A percentile compares a stretch with the other conserved stretches of the same genome.
phyloP scores from a whole-genome alignment of 2,888 invertebrate genomes.

The Tipula vernalis region DNA sequence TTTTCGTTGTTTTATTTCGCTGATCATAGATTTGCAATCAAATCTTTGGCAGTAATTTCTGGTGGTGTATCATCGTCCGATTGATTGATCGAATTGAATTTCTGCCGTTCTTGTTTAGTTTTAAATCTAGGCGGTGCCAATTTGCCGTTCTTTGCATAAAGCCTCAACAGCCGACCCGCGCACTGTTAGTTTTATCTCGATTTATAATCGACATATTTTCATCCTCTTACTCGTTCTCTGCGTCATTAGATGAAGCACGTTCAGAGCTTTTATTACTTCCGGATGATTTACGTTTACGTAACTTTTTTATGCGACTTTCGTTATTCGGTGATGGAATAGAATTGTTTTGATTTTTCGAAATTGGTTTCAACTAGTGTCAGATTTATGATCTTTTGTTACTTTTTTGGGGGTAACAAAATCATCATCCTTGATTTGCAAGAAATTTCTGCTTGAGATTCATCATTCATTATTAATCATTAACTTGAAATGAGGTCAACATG shows the following conservation, averaged over 20 bases:
- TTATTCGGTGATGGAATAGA: conserved; percentile 20
- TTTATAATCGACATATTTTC: neutral
- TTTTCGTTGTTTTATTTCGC: conserved; percentile 17
- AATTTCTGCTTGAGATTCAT: neutral
- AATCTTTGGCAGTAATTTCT: conserved; percentile 9
- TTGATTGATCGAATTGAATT: conserved; percentile 11
- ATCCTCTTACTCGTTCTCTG: conserved; percentile 15
- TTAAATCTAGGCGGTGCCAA: neutral
- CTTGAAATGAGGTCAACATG: too few species aligned
- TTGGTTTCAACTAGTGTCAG: conserved; percentile 34
- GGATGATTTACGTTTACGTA: conserved; percentile 29
- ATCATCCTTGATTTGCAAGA: neutral
- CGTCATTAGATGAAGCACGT: conserved; percentile 20
- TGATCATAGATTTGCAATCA: conserved; percentile 10
- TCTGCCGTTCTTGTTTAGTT: neutral
- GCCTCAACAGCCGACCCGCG: conserved; percentile 29
- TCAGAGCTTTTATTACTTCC: conserved; percentile 25
- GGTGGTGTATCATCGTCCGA: conserved; percentile 22
- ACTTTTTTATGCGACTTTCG: conserved; percentile 22
- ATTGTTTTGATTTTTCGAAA: conserved; percentile 12
- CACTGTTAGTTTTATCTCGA: conserved; percentile 18
- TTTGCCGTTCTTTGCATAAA: neutral
- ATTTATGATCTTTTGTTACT: conserved; percentile 24
- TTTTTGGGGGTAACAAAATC: neutral
- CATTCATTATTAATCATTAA: neutral